Base-by-base conservation (phyloP, 1,140 invertebrate species). In the Trichoplusia ni region DNA sequence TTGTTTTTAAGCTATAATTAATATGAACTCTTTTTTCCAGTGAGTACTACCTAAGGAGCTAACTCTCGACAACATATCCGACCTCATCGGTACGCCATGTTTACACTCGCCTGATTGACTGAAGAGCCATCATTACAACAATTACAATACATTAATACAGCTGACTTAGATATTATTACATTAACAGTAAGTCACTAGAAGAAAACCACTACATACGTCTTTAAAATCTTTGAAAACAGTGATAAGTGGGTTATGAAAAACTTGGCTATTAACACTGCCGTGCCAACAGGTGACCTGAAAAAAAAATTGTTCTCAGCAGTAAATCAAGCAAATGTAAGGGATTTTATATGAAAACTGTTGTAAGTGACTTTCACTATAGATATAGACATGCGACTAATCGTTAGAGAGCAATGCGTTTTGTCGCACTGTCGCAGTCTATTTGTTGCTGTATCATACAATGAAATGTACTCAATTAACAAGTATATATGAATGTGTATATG, bases 21-120 rank as follows among this genome's bases (percentile, higher is more conserved):
- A 27, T 27, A 18, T 35, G n/a, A n/a, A 29, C 14, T 14, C 25
- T 13, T 8, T 19, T 51, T 51, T 51, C 0, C 29, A 51, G 47
- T 51, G 47, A 51, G 27, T n/a, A 18, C 47, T 1, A 2, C 35
- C 14, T 6, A 11, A 5, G n/a, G 35, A 7, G 2, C n/a, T 13
- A 19, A 29, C 29, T 14, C 13, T 40, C 44, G 64, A 44, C 56
- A 37, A 71, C 69, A 71, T 71, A 71, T 81, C 65, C 27, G 84
- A 59, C 58, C 67, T 46, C 44, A 51, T 33, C 44, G 21, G 47
- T 54, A 51, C 44, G 44, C 18, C 29, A 1, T 9, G 1, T 38
- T 31, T 29, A 51, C 9, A 21, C 23, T 31, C 44, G 56, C 6
- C 27, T 35, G 8, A 33, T 49, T 49, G 27, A 49, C 8, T 16